A percentile compares a stretch with the other conserved stretches of the same genome.
Conservation (phyloP, 2,113 vertebrate species). For the Donacobius atricapilla region DNA sequence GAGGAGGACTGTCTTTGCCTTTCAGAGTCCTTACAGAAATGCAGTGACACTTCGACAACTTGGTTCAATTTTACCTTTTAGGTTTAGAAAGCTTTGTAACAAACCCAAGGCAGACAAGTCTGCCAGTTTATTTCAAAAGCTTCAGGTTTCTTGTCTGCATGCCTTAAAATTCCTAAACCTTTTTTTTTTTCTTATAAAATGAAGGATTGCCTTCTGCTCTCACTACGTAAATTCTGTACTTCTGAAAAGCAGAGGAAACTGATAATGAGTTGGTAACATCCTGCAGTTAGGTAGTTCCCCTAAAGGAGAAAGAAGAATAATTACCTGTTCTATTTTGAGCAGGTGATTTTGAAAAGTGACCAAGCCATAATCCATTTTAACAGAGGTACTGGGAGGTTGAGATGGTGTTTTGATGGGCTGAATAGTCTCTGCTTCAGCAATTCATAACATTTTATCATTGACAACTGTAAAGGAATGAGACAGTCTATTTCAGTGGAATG, state of each 20-base stretch:
- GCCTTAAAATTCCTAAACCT: background rate
- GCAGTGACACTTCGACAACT: background rate
- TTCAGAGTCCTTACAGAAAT: background rate
- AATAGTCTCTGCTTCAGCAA: slow-evolving; percentile 77
- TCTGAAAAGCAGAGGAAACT: background rate
- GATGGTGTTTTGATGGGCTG: slow-evolving; percentile 61
- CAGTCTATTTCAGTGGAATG: slow-evolving; percentile 69
- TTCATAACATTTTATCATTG: slow-evolving; percentile 78
- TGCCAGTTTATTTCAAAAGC: background rate
- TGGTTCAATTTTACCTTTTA: background rate
- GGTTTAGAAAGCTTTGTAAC: background rate
- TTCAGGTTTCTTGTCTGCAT: background rate
- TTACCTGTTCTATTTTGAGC: background rate
- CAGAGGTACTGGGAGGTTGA: slow-evolving; percentile 47
- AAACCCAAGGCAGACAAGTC: background rate
- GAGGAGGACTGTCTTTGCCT: background rate
- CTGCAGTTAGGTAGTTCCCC: background rate
- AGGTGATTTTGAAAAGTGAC: slow-evolving; percentile 25
- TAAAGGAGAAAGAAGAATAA: background rate
- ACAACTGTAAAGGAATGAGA: slow-evolving; percentile 70
- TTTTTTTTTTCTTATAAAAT: background rate
- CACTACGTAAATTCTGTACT: background rate
- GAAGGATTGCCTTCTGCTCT: background rate
- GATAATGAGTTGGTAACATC: background rate
- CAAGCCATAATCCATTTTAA: slow-evolving; percentile 27